phyloP scores from a whole-genome alignment of 2,113 vertebrate genomes.

The Gallinago paraguaiae region DNA sequence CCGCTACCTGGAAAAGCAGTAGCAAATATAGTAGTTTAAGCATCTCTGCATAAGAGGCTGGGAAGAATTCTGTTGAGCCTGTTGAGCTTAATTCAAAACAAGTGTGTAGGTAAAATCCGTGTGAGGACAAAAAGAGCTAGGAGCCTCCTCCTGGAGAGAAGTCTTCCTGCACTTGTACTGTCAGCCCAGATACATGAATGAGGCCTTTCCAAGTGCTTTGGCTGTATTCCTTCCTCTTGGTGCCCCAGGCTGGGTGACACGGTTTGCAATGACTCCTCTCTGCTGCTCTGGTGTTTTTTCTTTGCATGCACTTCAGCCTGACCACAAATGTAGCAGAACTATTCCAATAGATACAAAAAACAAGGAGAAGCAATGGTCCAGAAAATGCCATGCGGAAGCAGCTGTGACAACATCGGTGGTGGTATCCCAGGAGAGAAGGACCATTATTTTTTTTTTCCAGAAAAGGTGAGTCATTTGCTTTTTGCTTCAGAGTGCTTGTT shows the following conservation, averaged over 20 bases:
- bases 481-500: neutral
- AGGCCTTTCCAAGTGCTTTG: neutral
- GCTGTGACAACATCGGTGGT: neutral
- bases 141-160: slow-evolving; percentile 44
- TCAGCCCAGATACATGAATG: neutral
- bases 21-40: neutral
- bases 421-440: neutral
- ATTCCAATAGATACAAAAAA: neutral
- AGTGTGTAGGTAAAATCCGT: neutral
- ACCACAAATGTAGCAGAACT: neutral
- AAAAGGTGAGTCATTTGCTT: neutral
- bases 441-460: neutral
- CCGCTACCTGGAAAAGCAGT: neutral
- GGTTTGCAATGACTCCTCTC: neutral
- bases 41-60: neutral
- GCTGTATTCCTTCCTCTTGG: neutral
- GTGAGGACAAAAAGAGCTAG: neutral
- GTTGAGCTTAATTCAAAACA: neutral
- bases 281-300: accelerated
- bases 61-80: neutral
- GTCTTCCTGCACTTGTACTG: neutral
- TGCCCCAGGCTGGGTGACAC: neutral
- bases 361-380: neutral
- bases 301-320: neutral
- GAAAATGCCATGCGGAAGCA: neutral